A percentile compares a stretch with the other conserved stretches of the same genome.
Conservation (phyloP, 2,113 vertebrate genomes). For the Pomatostomus ruficeps region DNA sequence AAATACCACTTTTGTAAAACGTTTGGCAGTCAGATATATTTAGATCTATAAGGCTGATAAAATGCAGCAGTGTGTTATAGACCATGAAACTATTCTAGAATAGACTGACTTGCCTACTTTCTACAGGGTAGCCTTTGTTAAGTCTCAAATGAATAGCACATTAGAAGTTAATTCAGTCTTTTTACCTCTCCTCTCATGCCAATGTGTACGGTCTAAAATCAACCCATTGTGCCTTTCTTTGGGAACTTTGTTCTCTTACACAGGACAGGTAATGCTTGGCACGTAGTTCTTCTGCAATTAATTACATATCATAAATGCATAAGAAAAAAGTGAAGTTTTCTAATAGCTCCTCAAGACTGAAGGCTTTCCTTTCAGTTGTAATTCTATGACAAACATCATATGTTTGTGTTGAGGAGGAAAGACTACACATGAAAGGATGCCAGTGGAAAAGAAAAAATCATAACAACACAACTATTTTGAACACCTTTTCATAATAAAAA, state of each 20-base stretch:
- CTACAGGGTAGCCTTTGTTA: neutral
- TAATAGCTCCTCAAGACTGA: neutral
- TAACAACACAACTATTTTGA: accelerated
- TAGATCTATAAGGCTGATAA: neutral
- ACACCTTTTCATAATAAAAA: neutral
- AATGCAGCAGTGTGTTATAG: neutral
- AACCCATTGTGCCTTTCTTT: neutral
- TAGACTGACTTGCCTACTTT: neutral
- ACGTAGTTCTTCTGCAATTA: neutral
- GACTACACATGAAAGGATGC: neutral
- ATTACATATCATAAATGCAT: neutral
- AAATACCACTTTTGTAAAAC: neutral
- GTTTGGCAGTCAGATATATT: neutral
- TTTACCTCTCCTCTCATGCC: neutral
- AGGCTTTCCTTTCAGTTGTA: neutral
- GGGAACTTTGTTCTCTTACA: neutral
- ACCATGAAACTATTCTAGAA: neutral
- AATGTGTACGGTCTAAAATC: neutral
- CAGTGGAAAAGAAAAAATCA: accelerated
- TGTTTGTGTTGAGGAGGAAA: neutral
- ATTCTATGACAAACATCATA: neutral
- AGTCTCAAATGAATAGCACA: neutral
- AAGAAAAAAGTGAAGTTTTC: neutral
- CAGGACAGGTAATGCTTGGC: neutral
- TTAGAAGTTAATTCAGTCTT: neutral